Base-by-base conservation (phyloP, 2,113 vertebrate species). In the Clinocottus analis region DNA sequence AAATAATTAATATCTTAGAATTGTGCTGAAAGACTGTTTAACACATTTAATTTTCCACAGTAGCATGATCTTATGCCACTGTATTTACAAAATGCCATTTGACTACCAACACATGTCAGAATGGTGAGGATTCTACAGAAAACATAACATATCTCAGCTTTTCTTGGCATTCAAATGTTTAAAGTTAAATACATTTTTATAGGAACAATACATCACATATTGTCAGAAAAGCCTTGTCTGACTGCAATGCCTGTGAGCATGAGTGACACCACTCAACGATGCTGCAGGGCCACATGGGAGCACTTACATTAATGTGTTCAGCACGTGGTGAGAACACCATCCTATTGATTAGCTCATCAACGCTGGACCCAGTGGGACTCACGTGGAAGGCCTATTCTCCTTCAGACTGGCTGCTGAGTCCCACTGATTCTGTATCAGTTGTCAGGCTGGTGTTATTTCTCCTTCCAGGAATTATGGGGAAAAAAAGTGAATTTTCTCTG, bases 331-430 rank as follows among this genome's bases (percentile, higher is more conserved):
- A 69, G 72, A 85, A 77, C 17, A 37, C 53, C 39, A n/a, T 77
- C 45, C 47, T 41, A 88, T 72, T 82, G 69, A 80, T 90, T 86
- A 80, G 77, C 72, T 82, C 60, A 85, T 83, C 86, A 79, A 75
- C 31, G 31, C 72, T 70, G 35, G 71, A 41, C 33, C 25, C 74
- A 75, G 29, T 19, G 59, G 73, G 85, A 81, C 13, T 0, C 83
- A 76, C 59, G 73, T 37, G 33, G 75, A 29, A 78, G 43, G 68
- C 25, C 77, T 71, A 60, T 51, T 75, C 64, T 79, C 39, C 68
- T 60, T 55, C 67, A 72, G 76, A 65, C 70, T 4, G 56, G 77
- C 70, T 33, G 73, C 74, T 73, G 77, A 73, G 25, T 76, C 11
- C 39, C 59, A 71, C 33, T 1, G 37, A 87, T 85, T 65, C 31